phyloP scores from a whole-genome alignment of 2,113 vertebrate species.

The Pituophis catenifer region DNA sequence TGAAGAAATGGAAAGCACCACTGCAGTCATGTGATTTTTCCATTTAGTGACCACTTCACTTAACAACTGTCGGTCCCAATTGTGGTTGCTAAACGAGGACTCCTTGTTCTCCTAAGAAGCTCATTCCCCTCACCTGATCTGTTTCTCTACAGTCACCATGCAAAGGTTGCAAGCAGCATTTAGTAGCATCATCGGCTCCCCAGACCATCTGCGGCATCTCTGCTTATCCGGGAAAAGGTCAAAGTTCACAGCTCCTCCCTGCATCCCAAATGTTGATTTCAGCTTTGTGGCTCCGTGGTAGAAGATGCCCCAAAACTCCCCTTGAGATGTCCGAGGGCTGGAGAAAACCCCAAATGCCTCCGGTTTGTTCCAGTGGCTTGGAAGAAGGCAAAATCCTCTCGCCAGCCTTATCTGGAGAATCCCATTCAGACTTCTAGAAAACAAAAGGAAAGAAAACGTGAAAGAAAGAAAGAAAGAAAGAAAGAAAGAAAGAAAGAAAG shows the following conservation, averaged over 20 bases:
- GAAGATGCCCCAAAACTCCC: not conserved
- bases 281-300: not conserved
- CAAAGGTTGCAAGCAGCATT: conserved; percentile 6
- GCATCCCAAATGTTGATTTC: not conserved
- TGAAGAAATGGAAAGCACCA: not conserved
- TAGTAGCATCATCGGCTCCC: not conserved
- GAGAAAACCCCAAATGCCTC: not conserved
- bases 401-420: not conserved
- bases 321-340: not conserved
- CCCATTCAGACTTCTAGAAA: not conserved
- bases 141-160: conserved; percentile 39
- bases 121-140: conserved; percentile 52
- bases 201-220: not conserved
- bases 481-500: no score
- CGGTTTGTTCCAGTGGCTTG: not conserved
- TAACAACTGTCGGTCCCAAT: not conserved
- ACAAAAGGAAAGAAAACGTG: not conserved
- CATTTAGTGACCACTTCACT: not conserved
- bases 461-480: not conserved
- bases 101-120: not conserved
- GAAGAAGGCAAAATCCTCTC: not conserved
- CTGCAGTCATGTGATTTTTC: not conserved
- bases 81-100: not conserved
- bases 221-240: not conserved
- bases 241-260: not conserved